Percentiles rank a stretch among this genome's conserved stretches.
These are phyloP conservation scores for Nineta flava DNA, from an alignment of 2,888 invertebrate genomes.

Conservation along the genomic window DNA sequence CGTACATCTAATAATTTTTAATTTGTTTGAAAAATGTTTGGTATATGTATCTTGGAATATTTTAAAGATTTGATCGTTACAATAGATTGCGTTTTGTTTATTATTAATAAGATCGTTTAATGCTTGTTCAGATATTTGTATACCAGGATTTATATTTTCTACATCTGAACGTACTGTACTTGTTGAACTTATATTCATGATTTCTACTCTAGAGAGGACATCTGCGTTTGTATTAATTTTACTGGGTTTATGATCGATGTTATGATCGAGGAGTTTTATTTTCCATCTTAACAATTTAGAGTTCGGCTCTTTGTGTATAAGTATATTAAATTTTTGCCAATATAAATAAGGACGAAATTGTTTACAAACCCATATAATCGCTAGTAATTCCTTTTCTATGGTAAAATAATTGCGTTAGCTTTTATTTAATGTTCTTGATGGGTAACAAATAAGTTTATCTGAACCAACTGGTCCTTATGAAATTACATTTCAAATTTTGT, in stretches of 20 bases:
- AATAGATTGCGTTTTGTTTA: not conserved
- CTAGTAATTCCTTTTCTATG: constrained; percentile 22
- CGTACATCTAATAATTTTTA: not conserved
- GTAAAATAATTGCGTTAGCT: constrained; percentile 21
- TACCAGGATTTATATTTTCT: not conserved
- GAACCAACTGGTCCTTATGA: constrained; percentile 17
- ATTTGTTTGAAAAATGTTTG: not conserved
- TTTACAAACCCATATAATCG: constrained; percentile 21
- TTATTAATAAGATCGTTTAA: not conserved
- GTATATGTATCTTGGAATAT: not conserved
- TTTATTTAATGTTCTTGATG: constrained; percentile 18
- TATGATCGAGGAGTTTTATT: constrained; percentile 19
- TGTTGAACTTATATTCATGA: not conserved
- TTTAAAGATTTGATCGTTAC: not conserved
- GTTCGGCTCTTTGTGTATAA: constrained; percentile 18
- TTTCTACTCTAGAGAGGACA: constrained; percentile 14
- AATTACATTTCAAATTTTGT: too few species aligned
- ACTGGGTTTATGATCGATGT: constrained; percentile 19
- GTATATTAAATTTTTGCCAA: constrained; percentile 20
- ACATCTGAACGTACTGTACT: not conserved
- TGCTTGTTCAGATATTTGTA: constrained; percentile 1
- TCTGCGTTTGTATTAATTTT: constrained; percentile 18
- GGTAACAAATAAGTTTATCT: constrained; percentile 22
- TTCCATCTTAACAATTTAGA: constrained; percentile 18
- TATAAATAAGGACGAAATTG: constrained; percentile 23